A percentile compares a stretch with the other conserved stretches of the same genome.
These are phyloP conservation scores for Mesochorus sp. DNA, from an alignment of 2,888 invertebrate genomes.

Conservation along the genomic window DNA sequence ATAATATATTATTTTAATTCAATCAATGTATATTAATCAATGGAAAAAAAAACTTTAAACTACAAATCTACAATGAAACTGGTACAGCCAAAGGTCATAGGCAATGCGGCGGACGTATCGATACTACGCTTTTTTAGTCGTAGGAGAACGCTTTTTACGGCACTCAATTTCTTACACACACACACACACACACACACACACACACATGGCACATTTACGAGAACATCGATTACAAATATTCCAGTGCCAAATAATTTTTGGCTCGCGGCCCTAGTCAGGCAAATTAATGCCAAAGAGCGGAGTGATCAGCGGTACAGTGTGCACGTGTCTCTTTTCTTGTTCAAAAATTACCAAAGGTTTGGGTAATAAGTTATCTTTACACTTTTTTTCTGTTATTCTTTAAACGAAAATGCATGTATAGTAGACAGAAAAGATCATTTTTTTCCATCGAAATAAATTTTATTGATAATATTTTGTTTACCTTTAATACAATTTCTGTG, in stretches of 20 bases:
- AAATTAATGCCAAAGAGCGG: slow-evolving; percentile 46
- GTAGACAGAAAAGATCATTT: too few relatives aligned
- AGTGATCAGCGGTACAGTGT: slow-evolving; percentile 20
- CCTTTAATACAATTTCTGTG: too few relatives aligned
- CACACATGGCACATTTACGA: neutral
- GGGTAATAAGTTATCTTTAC: too few relatives aligned
- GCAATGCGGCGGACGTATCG: slow-evolving; percentile 5
- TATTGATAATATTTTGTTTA: too few relatives aligned
- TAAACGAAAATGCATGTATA: too few relatives aligned
- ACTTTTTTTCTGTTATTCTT: too few relatives aligned
- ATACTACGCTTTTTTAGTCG: slow-evolving; percentile 4
- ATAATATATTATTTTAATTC: too few relatives aligned
- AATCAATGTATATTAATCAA: too few relatives aligned
- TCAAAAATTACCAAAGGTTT: too few relatives aligned
- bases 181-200: neutral
- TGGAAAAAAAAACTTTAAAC: neutral
- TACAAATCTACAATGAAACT: too few relatives aligned
- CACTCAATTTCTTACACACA: slow-evolving; percentile 5
- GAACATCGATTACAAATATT: slow-evolving; percentile 49
- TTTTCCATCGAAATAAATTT: too few relatives aligned
- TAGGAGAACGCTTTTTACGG: neutral
- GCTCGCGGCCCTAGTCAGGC: slow-evolving; percentile 24
- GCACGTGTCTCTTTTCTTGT: slow-evolving; percentile 28
- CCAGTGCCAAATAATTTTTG: slow-evolving; percentile 54
- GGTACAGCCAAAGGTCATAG: neutral